Evolutionary conservation across 2,888 invertebrate genomes (phyloP), one percentile per base, ranked within the genome.

Genomic region (Drosophila mimetica): DNA sequence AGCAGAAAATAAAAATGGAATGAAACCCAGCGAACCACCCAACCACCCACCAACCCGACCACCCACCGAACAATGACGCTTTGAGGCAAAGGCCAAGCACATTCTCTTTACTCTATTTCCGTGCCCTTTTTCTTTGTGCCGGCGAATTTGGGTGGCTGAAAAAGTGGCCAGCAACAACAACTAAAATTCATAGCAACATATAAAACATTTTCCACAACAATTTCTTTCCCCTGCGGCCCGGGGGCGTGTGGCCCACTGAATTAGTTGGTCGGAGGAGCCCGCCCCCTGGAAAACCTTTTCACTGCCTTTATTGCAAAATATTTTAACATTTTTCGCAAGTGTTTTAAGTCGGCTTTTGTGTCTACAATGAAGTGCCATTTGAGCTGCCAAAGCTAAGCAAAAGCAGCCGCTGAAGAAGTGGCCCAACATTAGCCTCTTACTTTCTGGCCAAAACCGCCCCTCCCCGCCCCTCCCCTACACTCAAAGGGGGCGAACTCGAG

Each of bases 321-420:
- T 83, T 86, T 79, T 64, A 84, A 86, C 83, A 83, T 88, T 86
- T 88, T 83, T 88, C 78, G 85, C 78, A 83, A 88, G 88, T 88
- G 83, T 83, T 83, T 88, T 86, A 84, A 86, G 87, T 69, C 84
- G 87, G 77, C 87, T 86, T 88, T 86, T 83, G 83, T 85, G 82
- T 85, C 85, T 82, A 77, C 72, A 77, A 74, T 73, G 77, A 82
- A 85, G 85, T 85, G 77, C 79, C 85, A 77, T 82, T 82, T 79
- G 79, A 71, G 76, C 67, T 63, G 76, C 50, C 64, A 59, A 58
- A 60, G 69, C 60, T 60, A 59, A 69, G 44, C 48, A 54, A 64
- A 64, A 46, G 54, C 65, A 41, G 34, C 59, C 47, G 39, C 42
- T 22, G 46, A 32, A 48, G 55, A 48, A 51, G 67, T 70, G 64